Percentiles rank a stretch among this genome's conserved stretches.
Evolutionary conservation across 1,140 invertebrate genomes (phyloP).

Genomic region (Ylistrum balloti): DNA sequence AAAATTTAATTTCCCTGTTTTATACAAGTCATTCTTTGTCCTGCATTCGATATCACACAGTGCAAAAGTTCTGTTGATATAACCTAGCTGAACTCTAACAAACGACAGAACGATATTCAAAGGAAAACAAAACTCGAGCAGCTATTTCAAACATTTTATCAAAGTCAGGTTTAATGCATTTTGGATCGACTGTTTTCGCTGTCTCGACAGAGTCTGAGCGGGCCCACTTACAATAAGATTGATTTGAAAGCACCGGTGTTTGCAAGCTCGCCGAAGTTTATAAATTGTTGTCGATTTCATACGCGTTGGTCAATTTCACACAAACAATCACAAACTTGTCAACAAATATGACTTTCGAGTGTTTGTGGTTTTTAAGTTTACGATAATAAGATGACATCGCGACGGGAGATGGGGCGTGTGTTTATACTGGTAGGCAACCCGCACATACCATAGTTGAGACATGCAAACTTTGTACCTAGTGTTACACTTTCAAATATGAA

Average conservation of each 20-base stretch:
- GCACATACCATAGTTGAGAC: background rate
- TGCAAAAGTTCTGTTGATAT: background rate
- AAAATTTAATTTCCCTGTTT: background rate
- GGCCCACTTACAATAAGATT: background rate
- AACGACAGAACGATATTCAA: constrained; percentile 4
- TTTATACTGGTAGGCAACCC: background rate
- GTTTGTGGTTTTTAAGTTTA: constrained; percentile 35
- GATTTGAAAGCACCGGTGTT: background rate
- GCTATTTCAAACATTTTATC: constrained; percentile 30
- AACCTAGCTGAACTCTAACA: background rate
- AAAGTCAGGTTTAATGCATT: constrained; percentile 22
- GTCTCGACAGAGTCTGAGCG: constrained; percentile 2
- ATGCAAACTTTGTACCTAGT: no score
- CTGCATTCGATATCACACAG: background rate
- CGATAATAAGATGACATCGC: constrained; percentile 1
- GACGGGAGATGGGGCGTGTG: constrained; percentile 14
- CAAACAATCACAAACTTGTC: constrained; percentile 38
- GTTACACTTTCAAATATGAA: no score
- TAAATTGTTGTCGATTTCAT: constrained; percentile 35
- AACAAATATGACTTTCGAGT: constrained; percentile 39
- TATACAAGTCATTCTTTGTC: constrained; percentile 20
- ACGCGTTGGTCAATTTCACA: constrained; percentile 32
- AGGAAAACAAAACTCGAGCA: constrained; percentile 3
- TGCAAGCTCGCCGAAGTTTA: constrained; percentile 18
- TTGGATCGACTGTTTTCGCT: constrained; percentile 24